Evolutionary conservation across 2,113 vertebrate species (phyloP), one percentile per base, ranked within the genome.

Genomic region (Gymnocephalus cernua): DNA sequence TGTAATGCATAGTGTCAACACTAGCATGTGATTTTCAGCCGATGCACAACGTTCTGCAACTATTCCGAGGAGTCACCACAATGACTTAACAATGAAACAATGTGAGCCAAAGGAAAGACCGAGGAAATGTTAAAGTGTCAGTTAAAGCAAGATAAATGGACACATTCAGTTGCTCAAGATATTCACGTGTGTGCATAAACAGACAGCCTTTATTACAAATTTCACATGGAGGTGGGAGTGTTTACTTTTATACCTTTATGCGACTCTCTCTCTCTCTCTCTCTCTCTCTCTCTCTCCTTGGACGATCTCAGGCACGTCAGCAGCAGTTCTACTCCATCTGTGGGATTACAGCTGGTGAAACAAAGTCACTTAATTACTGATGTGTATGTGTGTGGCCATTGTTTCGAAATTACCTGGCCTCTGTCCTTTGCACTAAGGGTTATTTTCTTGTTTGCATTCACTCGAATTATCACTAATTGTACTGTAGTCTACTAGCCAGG

Each of bases 301-400:
- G 64, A 70, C 90, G 93, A 91, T 92, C 90, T 87, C 80, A 70
- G 85, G 84, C 62, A 41, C 87, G 86, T 92, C 89, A 87, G 86
- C 88, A 90, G 79, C 84, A 86, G 65, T 21, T 64, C 77, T 61
- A 67, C 85, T 91, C 87, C 86, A 84, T 94, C 88, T 91, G 92
- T 83, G 80, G 89, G 93, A 93, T 94, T 93, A 93, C 77, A 76
- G 85, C 82, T 66, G 76, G 76, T 48, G 87, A 91, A 91, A 92
- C 89, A 92, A 92, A 91, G 83, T 68, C 87, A 87, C 87, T 90
- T 92, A 92, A 93, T 91, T 92, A 91, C 86, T 83, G 83, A 41
- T 59, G 51, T 79, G 32, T 59, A 21, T 73, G 54, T 62, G 44
- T 45, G 61, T 19, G 53, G 29, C 8, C 21, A 11, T 65, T 72